Evolutionary conservation across 23 tunicate species (phyloP).

Genomic region (Diplosoma virens): DNA sequence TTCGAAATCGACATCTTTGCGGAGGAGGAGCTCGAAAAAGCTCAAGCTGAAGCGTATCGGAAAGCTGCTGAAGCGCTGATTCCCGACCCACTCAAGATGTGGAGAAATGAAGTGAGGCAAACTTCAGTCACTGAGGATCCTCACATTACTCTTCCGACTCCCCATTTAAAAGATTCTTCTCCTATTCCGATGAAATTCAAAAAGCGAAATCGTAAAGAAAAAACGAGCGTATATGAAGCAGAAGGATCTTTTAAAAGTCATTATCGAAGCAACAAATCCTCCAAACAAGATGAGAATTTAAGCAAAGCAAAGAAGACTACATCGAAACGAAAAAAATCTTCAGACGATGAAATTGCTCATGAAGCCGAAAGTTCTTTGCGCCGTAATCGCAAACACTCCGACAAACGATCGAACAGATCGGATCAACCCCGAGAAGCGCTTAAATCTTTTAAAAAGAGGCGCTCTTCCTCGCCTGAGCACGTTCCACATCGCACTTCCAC

Average conservation of each 20-base stretch:
- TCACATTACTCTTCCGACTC: background rate
- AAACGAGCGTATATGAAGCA: background rate
- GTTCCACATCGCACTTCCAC: no score
- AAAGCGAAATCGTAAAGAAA: slow-evolving; percentile 27
- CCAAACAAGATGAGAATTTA: no score
- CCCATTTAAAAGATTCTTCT: background rate
- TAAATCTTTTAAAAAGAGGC: no score
- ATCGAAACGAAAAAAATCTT: background rate
- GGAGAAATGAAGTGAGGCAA: slow-evolving; percentile 19
- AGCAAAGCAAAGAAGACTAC: background rate
- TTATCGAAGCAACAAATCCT: slow-evolving; percentile 10
- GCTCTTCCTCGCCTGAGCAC: no score
- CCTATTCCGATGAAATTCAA: slow-evolving; percentile 29
- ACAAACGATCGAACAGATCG: no score
- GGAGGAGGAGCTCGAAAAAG: slow-evolving; percentile 33
- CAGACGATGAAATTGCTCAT: no score
- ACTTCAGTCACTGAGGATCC: background rate
- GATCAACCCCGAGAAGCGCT: no score
- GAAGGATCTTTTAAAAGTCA: background rate
- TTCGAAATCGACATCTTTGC: slow-evolving; percentile 43
- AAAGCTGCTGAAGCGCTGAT: background rate
- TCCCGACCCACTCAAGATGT: slow-evolving; percentile 1
- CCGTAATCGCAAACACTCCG: slow-evolving; percentile 30
- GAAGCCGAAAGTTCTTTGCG: no score
- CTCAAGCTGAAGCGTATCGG: background rate